phyloP scores from a whole-genome alignment of 2,888 invertebrate genomes.

The Xanthorhoe spadicearia region DNA sequence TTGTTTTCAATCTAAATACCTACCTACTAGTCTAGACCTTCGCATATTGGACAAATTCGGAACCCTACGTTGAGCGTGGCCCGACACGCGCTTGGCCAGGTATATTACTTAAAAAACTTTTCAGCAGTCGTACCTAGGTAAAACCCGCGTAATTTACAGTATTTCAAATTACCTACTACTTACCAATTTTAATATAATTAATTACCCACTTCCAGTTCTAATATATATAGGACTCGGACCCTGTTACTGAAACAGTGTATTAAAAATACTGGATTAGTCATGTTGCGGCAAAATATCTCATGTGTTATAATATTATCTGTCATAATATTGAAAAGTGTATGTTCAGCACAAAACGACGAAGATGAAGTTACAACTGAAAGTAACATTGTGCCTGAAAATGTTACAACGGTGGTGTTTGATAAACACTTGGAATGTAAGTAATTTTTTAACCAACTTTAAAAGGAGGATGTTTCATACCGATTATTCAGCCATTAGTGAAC shows the following conservation, averaged over 20 bases:
- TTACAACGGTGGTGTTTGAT: conserved; percentile 7
- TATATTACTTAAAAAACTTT: too few relatives aligned
- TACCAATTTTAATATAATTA: too few relatives aligned
- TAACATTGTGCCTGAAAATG: not conserved
- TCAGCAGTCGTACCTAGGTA: not conserved
- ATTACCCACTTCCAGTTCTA: not conserved
- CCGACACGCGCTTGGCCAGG: too few relatives aligned
- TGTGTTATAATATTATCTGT: conserved; percentile 1
- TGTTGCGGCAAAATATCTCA: not conserved
- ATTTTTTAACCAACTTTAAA: too few relatives aligned
- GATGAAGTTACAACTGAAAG: conserved; percentile 1
- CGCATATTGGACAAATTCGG: too few relatives aligned
- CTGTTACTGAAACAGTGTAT: not conserved
- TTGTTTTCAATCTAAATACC: too few relatives aligned
- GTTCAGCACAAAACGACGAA: conserved; percentile 2
- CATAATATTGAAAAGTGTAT: not conserved
- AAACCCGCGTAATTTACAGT: conserved; percentile 10
- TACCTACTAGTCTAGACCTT: too few relatives aligned
- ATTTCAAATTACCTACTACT: too few relatives aligned
- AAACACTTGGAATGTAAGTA: not conserved
- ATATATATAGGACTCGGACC: not conserved
- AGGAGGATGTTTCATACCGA: too few relatives aligned
- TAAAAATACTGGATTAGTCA: not conserved
- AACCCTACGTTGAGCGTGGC: too few relatives aligned
- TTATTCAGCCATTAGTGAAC: too few relatives aligned